These are phyloP conservation scores for Rhombomys opimus DNA, from an alignment of 2,113 vertebrate species.

Conservation along the genomic window DNA sequence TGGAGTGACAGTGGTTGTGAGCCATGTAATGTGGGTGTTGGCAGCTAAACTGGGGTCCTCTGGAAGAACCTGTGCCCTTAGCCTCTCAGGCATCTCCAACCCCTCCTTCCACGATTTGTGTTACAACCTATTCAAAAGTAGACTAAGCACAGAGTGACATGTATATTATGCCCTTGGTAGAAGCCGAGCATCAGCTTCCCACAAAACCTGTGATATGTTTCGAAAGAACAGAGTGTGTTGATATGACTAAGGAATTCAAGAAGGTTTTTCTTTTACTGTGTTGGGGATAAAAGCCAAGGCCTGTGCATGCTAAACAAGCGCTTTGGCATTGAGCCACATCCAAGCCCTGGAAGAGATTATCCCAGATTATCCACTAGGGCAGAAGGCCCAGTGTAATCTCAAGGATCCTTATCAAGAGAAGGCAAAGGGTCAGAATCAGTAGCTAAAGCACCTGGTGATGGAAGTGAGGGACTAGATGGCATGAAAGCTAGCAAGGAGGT, in stretches of 20 bases:
- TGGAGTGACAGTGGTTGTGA: not conserved
- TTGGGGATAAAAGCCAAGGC: not conserved
- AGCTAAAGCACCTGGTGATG: rapidly evolving
- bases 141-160: not conserved
- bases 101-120: not conserved
- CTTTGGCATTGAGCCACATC: not conserved
- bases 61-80: not conserved
- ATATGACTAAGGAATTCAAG: not conserved
- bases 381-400: not conserved
- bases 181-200: not conserved
- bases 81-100: not conserved
- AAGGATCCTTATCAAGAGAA: not conserved
- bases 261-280: not conserved
- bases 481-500: not conserved
- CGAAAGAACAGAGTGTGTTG: not conserved
- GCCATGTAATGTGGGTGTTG: not conserved
- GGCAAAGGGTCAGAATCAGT: too few relatives aligned
- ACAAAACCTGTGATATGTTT: not conserved
- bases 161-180: not conserved
- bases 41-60: not conserved
- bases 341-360: not conserved
- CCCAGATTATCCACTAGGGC: not conserved
- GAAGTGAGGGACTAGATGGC: not conserved
- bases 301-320: not conserved
- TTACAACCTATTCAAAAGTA: not conserved